Percentiles rank a stretch among this genome's conserved stretches.
Evolutionary conservation across 2,113 vertebrate species (phyloP).

Genomic region (Andinoacara biseriatus): DNA sequence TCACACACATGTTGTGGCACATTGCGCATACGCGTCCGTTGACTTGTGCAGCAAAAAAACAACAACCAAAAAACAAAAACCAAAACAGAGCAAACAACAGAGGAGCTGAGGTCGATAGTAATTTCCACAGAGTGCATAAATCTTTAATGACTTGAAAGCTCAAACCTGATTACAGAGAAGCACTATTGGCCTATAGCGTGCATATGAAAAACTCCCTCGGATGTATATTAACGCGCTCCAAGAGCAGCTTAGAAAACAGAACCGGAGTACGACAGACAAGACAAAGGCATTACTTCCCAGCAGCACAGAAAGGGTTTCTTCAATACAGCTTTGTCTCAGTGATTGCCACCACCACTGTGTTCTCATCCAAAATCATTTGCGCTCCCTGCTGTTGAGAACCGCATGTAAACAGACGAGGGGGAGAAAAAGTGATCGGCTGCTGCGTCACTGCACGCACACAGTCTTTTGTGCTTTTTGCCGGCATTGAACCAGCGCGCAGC

Average conservation of each 20-base stretch:
- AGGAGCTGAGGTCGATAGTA: constrained; percentile 46
- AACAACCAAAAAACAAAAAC: neutral
- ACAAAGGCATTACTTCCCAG: constrained; percentile 46
- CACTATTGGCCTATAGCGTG: neutral
- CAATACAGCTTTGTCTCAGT: constrained; percentile 53
- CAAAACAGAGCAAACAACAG: constrained; percentile 28
- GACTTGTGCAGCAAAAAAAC: constrained; percentile 8
- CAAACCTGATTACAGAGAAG: constrained; percentile 37
- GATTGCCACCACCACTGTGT: constrained; percentile 50
- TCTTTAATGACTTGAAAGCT: constrained; percentile 46
- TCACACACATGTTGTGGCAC: neutral
- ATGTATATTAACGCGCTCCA: neutral
- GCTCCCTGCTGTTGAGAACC: constrained; percentile 46
- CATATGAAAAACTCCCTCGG: neutral
- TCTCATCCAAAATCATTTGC: constrained; percentile 64
- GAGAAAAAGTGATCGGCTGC: constrained; percentile 21
- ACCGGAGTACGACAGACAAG: neutral
- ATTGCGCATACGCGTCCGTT: neutral
- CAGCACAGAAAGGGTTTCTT: constrained; percentile 42
- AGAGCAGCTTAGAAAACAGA: neutral
- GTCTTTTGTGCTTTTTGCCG: constrained; percentile 58
- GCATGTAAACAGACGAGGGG: constrained; percentile 53
- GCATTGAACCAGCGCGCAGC: constrained; percentile 70
- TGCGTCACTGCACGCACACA: constrained; percentile 20
- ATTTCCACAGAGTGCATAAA: constrained; percentile 59